These are phyloP conservation scores for Esox masquinongy DNA, from an alignment of 2,797 vertebrate genomes.

Conservation along the genomic window DNA sequence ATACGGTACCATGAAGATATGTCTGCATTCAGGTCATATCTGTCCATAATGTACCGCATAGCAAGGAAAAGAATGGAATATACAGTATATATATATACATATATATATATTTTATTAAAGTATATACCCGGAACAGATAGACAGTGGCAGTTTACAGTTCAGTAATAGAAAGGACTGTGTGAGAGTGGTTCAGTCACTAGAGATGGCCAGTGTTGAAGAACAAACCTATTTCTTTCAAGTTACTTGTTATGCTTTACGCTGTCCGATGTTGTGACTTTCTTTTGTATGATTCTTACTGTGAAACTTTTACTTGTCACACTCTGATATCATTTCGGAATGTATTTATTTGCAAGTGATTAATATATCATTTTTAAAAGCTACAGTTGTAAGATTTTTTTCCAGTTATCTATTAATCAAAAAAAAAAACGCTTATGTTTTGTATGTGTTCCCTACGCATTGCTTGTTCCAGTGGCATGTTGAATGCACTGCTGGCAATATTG, in stretches of 20 bases:
- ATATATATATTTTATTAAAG: too few species aligned
- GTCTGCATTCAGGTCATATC: slow-evolving; percentile 19
- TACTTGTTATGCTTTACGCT: slow-evolving; percentile 38
- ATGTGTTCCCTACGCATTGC: not conserved
- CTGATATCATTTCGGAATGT: slow-evolving; percentile 28
- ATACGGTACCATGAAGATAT: too few species aligned
- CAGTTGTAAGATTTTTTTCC: too few species aligned
- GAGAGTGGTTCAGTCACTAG: not conserved
- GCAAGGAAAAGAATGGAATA: too few species aligned
- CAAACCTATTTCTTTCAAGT: slow-evolving; percentile 28
- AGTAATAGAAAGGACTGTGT: slow-evolving; percentile 2
- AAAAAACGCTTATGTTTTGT: not conserved
- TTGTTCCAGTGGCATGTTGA: too few species aligned
- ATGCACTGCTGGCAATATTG: slow-evolving; percentile 21
- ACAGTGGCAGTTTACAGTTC: too few species aligned
- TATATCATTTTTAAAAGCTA: too few species aligned
- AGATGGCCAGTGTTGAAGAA: slow-evolving; percentile 26
- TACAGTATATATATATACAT: too few species aligned
- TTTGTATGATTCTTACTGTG: slow-evolving; percentile 37
- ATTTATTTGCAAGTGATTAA: slow-evolving; percentile 37
- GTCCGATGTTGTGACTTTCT: slow-evolving; percentile 27
- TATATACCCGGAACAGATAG: too few species aligned
- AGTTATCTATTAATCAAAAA: too few species aligned
- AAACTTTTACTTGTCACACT: slow-evolving; percentile 27
- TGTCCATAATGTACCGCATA: not conserved